Base-by-base conservation (phyloP, 2,888 invertebrate genomes). In the Drosophila niveifrons region DNA sequence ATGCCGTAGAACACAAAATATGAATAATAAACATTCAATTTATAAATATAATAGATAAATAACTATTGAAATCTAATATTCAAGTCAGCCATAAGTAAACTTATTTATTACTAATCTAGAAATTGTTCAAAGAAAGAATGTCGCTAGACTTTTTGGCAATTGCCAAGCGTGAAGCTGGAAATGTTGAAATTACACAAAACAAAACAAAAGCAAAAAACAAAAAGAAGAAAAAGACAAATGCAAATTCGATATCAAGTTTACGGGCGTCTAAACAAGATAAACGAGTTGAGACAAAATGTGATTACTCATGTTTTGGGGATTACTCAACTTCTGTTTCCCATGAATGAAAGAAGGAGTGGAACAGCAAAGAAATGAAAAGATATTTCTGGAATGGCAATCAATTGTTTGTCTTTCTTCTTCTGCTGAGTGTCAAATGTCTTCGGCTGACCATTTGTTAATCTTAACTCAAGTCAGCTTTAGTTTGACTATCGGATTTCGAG, bases 221-320 rank as follows among this genome's bases (percentile, higher is more conserved):
- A 23, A n/a, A n/a, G n/a, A n/a, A 23, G 23, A 23, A 23, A 23
- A 18, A 3, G 3, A 18, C n/a, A 36, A 23, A 23, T 23, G 23
- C 31, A 36, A n/a, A n/a, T 11, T n/a, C n/a, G 36, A 36, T 36
- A 36, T 36, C 36, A 36, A 36, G 36, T 36, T 36, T 36, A 36
- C n/a, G 36, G 36, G n/a, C 36, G 36, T 36, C 36, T 36, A 36
- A 36, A 36, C 36, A 36, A 36, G 36, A 36, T 36, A 36, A 36
- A 36, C 36, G 36, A 36, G 36, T 36, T 36, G 31, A 36, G n/a
- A n/a, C 6, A 23, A 3, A n/a, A n/a, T 36, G 36, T 36, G 36
- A 36, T 36, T 11, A 36, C 36, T 36, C 36, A 36, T n/a, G 36
- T n/a, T 3, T 3, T 23, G 36, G 36, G 36, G 36, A 36, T 36